Evolutionary conservation across 2,113 vertebrate genomes (phyloP).

Genomic region (Cryptotis parvus): DNA sequence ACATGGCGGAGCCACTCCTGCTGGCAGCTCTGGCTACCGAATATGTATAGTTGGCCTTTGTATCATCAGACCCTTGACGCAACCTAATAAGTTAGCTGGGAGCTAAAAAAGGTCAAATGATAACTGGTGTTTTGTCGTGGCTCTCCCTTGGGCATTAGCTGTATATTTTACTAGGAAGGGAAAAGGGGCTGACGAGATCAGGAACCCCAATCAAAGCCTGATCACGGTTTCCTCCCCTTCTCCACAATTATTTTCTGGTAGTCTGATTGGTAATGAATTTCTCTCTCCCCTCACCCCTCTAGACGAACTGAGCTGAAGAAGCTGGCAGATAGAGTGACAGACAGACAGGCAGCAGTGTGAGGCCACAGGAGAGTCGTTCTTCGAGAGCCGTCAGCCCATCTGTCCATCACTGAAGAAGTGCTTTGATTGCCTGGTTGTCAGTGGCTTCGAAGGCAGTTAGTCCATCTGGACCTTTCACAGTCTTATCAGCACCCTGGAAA

Average conservation of each 20-base stretch:
- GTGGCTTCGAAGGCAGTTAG: slow-evolving; percentile 92
- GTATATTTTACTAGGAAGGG: slow-evolving; percentile 77
- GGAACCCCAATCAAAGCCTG: slow-evolving; percentile 77
- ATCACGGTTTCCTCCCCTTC: slow-evolving; percentile 70
- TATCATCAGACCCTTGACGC: slow-evolving; percentile 74
- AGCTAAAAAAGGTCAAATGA: slow-evolving; percentile 80
- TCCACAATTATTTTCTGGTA: slow-evolving; percentile 76
- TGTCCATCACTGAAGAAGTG: slow-evolving; percentile 94
- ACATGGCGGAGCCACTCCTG: slow-evolving; percentile 77
- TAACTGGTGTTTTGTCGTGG: slow-evolving; percentile 73
- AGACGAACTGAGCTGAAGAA: slow-evolving; percentile 89
- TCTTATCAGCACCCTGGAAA: slow-evolving; percentile 96
- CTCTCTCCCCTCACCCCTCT: slow-evolving; percentile 84
- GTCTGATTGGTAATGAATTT: slow-evolving; percentile 84
- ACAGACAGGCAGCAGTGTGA: slow-evolving; percentile 93
- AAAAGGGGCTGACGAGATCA: slow-evolving; percentile 84
- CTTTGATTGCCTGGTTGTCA: slow-evolving; percentile 93
- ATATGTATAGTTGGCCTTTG: slow-evolving; percentile 72
- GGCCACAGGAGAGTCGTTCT: slow-evolving; percentile 89
- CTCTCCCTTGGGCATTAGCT: slow-evolving; percentile 76
- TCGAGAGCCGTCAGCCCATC: slow-evolving; percentile 87
- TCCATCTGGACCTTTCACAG: slow-evolving; percentile 92
- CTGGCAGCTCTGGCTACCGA: slow-evolving; percentile 71
- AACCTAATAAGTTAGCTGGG: slow-evolving; percentile 77
- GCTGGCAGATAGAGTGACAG: slow-evolving; percentile 92